Conservation (phyloP, 2,113 vertebrate species). For the Zingel zingel region DNA sequence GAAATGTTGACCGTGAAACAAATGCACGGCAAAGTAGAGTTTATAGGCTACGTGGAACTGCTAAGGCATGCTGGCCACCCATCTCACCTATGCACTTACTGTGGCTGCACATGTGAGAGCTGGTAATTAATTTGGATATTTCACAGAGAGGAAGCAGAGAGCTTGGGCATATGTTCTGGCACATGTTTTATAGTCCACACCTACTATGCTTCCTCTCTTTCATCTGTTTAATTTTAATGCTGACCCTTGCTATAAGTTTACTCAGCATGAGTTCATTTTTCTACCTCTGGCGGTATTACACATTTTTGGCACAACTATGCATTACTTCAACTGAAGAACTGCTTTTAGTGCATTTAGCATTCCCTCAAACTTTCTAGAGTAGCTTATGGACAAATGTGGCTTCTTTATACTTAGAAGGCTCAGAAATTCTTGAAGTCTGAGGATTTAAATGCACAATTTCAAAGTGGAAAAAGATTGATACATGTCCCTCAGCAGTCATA, state of each 20-base stretch:
- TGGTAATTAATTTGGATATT: constrained; percentile 26
- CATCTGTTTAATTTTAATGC: constrained; percentile 40
- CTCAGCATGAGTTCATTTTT: constrained; percentile 13
- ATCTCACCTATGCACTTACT: constrained; percentile 29
- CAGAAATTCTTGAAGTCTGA: background rate
- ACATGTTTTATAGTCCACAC: constrained; percentile 38
- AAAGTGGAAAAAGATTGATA: background rate
- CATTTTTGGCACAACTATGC: background rate
- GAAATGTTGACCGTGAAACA: constrained; percentile 55
- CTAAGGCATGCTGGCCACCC: constrained; percentile 43
- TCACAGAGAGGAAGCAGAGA: constrained; percentile 21
- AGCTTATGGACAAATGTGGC: background rate
- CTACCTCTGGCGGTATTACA: background rate
- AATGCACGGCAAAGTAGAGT: constrained; percentile 47
- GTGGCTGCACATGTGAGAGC: constrained; percentile 35
- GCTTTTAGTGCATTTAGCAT: background rate
- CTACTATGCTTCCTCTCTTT: constrained; percentile 36
- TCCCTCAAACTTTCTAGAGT: background rate
- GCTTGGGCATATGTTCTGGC: background rate
- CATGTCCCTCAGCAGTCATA: background rate
- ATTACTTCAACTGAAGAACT: background rate
- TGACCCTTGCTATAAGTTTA: constrained; percentile 6
- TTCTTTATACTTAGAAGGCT: background rate
- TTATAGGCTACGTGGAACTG: constrained; percentile 44
- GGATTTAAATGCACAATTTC: background rate